Evolutionary conservation across 2,888 invertebrate genomes (phyloP), one percentile per base, ranked within the genome.

Genomic region (Cosmia trapezina): DNA sequence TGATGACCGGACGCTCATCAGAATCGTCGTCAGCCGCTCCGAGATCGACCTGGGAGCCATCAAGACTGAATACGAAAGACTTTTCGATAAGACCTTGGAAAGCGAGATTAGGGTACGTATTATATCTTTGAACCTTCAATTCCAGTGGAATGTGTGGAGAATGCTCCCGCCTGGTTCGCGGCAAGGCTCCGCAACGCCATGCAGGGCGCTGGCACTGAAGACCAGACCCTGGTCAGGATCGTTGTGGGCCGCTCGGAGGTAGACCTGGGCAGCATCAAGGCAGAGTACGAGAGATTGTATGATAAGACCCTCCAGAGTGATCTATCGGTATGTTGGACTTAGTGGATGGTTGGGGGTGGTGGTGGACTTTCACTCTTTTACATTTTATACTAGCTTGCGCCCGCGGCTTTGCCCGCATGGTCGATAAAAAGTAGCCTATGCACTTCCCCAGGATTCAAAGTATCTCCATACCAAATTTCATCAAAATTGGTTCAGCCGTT

Each of bases 91-190:
- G 86, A 97, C 98, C 0, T 90, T 98, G 83, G 96, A 96, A 83
- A 97, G 97, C 88, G 97, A 97, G 83, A 93, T 98, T 67, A 94
- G 95, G 96, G 97, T 97, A 96, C 85, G 95, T 92, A 81, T 78
- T 51, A 69, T 56, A 64, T 41, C 41, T 41, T 41, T 59, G 61
- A 9, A 69, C 41, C 74, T 80, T 80, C 45, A 70, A 81, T 94
- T 96, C 2, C 94, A 98, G 98, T 98, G 86, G 97, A 97, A 91
- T 97, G 97, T 88, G 97, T 97, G 53, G 97, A 97, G 91, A 97
- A 97, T 80, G 97, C 97, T 5, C 95, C 97, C 6, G 97, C 97
- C 5, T 98, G 97, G 95, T 98, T 98, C 93, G 98, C 98, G 17
- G 97, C 97, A 90, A 94, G 97, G 2, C 91, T 98, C 47, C 96